Base-by-base conservation (phyloP, 2,797 vertebrate species). In the Melanotaenia parkinsoni region DNA sequence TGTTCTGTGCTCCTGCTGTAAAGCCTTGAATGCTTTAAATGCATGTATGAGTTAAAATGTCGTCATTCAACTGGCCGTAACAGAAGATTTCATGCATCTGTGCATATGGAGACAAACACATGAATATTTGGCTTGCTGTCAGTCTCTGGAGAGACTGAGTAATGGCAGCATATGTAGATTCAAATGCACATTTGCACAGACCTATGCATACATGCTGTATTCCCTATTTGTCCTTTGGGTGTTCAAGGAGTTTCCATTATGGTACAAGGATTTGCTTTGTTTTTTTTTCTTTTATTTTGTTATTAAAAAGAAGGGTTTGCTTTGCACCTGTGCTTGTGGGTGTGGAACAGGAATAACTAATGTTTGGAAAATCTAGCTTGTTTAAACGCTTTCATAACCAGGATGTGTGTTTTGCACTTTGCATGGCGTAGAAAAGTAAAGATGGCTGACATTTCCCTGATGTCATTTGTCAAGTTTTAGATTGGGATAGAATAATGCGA, bases 21-120 rank as follows among this genome's bases (percentile, higher is more conserved):
- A 20, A 0, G 26, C 16, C 8, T 11, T 43, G 73, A 9, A 33
- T 5, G 3, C n/a, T 32, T 4, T 32, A 28, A 7, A 24, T 11
- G 1, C 43, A 26, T 63, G 20, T 28, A 4, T 4, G 0, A 13
- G 28, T 5, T 20, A 20, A 14, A n/a, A 10, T 60, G 37, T 74
- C 58, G 37, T 74, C 81, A 45, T 50, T 53, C 38, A 76, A 72
- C 63, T 60, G 72, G 74, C 70, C 61, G 26, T 71, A 54, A 78
- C 77, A 35, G 79, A 61, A 32, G 47, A 61, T 26, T 60, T 69
- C 59, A 78, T 4, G 45, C 76, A 57, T 61, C 58, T 60, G 45
- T 67, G 64, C 75, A 70, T 79, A 73, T 20, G 38, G 61, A 69
- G 9, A 67, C 14, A 67, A 33, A 77, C 28, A 2, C 40, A 20